Conservation (phyloP, 1,140 invertebrate species). For the Drosophila tristis region DNA sequence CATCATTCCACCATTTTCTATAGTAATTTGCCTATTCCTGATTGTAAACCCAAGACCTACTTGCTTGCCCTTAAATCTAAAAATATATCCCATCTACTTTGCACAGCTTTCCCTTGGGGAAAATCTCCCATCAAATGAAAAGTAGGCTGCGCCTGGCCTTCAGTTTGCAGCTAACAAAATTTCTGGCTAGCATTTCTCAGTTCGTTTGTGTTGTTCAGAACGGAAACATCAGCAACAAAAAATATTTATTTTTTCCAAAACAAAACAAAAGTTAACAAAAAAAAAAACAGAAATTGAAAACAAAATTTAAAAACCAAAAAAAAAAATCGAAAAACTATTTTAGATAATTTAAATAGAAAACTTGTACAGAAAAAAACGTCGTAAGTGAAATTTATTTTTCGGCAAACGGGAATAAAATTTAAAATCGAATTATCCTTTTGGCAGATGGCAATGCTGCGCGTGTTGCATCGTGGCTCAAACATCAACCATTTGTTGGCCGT, state of each 20-base stretch:
- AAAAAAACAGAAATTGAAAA: not conserved
- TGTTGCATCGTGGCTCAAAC: conserved; percentile 8
- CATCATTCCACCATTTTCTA: no score
- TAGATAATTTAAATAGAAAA: no score
- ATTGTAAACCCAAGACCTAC: no score
- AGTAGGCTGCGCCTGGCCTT: conserved; percentile 18
- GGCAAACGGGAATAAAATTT: not conserved
- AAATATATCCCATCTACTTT: not conserved
- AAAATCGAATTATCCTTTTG: not conserved
- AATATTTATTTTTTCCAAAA: not conserved
- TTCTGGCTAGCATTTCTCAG: not conserved
- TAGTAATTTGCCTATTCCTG: no score
- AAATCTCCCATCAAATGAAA: no score
- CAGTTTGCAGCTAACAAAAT: not conserved
- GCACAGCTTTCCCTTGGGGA: not conserved
- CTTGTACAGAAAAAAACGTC: no score
- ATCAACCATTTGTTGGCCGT: no score
- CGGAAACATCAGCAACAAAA: not conserved
- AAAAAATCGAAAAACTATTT: no score
- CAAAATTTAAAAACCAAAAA: not conserved
- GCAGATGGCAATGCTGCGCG: conserved; percentile 45
- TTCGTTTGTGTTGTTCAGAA: not conserved
- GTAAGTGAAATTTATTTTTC: no score
- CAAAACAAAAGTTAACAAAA: not conserved
- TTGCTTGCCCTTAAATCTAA: no score